A percentile compares a stretch with the other conserved stretches of the same genome.
phyloP scores from a whole-genome alignment of 2,888 invertebrate species.

The Branchellion lobata region DNA sequence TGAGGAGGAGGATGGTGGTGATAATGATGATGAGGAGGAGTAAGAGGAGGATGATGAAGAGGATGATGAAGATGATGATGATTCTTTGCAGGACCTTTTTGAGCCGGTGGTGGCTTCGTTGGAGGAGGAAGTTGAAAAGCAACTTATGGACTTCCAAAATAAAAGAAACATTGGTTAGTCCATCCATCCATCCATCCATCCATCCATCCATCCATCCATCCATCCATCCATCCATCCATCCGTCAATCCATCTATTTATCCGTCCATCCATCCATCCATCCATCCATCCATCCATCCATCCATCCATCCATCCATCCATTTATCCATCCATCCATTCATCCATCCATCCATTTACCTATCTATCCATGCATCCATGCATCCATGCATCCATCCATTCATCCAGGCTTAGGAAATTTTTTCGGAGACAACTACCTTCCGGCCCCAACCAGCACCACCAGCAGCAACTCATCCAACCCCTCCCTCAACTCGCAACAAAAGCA shows the following conservation, averaged over 20 bases:
- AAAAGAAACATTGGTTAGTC: constrained; percentile 24
- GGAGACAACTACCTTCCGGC: constrained; percentile 23
- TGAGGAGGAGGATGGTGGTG: too few species aligned
- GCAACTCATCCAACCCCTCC: not conserved
- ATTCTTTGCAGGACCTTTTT: constrained; percentile 1
- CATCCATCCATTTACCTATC: not conserved
- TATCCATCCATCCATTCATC: not conserved
- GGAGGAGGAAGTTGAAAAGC: constrained; percentile 26
- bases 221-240: too few species aligned
- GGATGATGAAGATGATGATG: too few species aligned
- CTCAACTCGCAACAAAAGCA: not conserved
- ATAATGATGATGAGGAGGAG: too few species aligned
- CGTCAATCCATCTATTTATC: too few species aligned
- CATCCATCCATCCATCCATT: not conserved
- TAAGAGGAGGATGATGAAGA: too few species aligned
- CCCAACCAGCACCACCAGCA: not conserved
- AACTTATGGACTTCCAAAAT: constrained; percentile 21
- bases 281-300: not conserved
- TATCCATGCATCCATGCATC: not conserved
- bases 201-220: not conserved
- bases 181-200: not conserved
- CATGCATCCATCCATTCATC: not conserved
- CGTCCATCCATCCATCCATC: too few species aligned
- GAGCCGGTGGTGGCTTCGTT: not conserved
- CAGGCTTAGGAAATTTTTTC: constrained; percentile 34